A percentile compares a stretch with the other conserved stretches of the same genome.
phyloP scores from a whole-genome alignment of 2,888 invertebrate species.

The Macrosiphum euphorbiae region DNA sequence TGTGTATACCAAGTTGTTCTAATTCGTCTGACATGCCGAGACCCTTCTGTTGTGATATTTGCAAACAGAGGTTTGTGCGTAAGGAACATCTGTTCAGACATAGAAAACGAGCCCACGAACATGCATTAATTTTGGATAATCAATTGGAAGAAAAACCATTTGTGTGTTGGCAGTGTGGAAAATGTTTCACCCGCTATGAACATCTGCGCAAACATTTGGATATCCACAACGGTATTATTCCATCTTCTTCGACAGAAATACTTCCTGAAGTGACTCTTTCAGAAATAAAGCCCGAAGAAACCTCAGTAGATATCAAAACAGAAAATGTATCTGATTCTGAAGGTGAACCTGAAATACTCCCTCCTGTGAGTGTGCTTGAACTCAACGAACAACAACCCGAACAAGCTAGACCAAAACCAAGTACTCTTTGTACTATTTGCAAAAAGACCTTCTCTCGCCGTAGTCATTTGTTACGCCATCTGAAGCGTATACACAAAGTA shows the following conservation, averaged over 20 bases:
- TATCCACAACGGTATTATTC: slow-evolving; percentile 66
- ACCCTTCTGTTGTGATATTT: slow-evolving; percentile 67
- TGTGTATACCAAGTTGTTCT: slow-evolving; percentile 66
- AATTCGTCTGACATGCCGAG: slow-evolving; percentile 65
- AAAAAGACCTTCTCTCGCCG: slow-evolving; percentile 67
- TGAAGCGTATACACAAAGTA: slow-evolving; percentile 67
- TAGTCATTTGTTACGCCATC: slow-evolving; percentile 67
- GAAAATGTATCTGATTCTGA: slow-evolving; percentile 58
- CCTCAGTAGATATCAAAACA: not conserved
- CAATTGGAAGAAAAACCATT: slow-evolving; percentile 67
- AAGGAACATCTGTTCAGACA: slow-evolving; percentile 69
- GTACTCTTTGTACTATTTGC: slow-evolving; percentile 66
- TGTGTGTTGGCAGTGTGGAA: slow-evolving; percentile 67
- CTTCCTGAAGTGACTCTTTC: slow-evolving; percentile 66
- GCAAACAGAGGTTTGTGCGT: slow-evolving; percentile 68
- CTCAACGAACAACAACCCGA: slow-evolving; percentile 55
- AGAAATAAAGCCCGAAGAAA: slow-evolving; percentile 44
- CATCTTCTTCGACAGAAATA: slow-evolving; percentile 62
- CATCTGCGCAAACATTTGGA: slow-evolving; percentile 67
- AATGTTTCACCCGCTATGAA: slow-evolving; percentile 68
- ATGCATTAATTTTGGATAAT: slow-evolving; percentile 64
- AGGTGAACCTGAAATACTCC: slow-evolving; percentile 64
- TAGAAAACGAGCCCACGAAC: slow-evolving; percentile 68
- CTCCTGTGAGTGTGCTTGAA: slow-evolving; percentile 64
- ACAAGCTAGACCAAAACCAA: slow-evolving; percentile 65